phyloP scores from a whole-genome alignment of 2,113 vertebrate species.

The Scopus umbretta region DNA sequence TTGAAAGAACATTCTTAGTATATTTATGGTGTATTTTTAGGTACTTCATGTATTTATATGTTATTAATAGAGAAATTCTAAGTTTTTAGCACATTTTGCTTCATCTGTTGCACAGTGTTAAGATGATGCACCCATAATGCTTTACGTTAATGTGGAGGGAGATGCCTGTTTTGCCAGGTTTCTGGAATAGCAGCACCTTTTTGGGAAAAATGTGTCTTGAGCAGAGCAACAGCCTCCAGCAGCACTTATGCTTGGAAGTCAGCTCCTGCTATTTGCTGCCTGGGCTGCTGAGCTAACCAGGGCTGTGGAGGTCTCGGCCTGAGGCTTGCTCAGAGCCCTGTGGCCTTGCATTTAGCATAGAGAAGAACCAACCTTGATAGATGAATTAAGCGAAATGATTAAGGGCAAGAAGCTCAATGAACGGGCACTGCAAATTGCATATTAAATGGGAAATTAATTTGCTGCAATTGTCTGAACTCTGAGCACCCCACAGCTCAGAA shows the following conservation, averaged over 20 bases:
- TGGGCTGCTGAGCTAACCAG: not conserved
- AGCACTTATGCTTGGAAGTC: not conserved
- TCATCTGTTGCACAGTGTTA: not conserved
- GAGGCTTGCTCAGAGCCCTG: not conserved
- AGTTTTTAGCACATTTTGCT: not conserved
- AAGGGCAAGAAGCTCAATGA: not conserved
- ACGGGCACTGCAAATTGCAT: not conserved
- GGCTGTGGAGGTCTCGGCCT: not conserved
- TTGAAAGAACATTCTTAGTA: not conserved
- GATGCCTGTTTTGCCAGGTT: not conserved
- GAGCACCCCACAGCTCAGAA: not conserved
- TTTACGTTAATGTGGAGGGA: not conserved
- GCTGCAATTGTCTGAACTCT: not conserved
- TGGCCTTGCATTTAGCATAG: not conserved
- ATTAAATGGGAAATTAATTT: not conserved
- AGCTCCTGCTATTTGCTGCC: not conserved
- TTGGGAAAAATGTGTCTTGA: not conserved
- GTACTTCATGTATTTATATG: not conserved
- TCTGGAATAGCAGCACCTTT: not conserved
- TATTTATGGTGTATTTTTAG: not conserved
- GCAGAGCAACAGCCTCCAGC: not conserved
- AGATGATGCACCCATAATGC: rapidly evolving
- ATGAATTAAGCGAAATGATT: not conserved
- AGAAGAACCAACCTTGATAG: not conserved
- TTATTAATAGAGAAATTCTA: not conserved